Percentiles rank a stretch among this genome's conserved stretches.
Evolutionary conservation across 2,113 vertebrate species (phyloP).

Genomic region (Nothoprocta pentlandii): DNA sequence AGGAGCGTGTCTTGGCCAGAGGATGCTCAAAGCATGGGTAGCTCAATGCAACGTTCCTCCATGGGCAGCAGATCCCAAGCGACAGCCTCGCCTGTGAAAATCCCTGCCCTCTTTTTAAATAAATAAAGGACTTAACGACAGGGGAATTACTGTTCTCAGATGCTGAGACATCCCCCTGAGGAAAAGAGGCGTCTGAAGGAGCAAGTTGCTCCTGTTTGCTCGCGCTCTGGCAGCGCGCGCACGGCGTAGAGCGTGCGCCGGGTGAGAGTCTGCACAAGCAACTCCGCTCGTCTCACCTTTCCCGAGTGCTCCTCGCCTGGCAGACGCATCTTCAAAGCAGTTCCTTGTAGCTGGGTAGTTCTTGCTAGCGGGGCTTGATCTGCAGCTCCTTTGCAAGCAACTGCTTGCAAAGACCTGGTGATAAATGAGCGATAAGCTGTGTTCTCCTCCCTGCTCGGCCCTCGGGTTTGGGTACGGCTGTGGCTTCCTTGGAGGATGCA

Average conservation of each 20-base stretch:
- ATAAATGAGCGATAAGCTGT: not conserved
- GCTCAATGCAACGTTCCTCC: not conserved
- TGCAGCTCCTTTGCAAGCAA: not conserved
- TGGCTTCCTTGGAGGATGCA: not conserved
- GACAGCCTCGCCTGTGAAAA: not conserved
- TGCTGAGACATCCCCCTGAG: slow-evolving; percentile 54
- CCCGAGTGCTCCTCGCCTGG: not conserved
- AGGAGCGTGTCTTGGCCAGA: not conserved
- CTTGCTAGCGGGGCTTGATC: not conserved
- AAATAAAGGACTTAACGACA: slow-evolving; percentile 57
- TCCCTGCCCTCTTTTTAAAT: slow-evolving; percentile 37
- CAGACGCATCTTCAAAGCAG: not conserved
- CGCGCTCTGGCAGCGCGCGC: not conserved
- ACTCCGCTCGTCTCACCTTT: not conserved
- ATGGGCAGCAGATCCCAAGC: not conserved
- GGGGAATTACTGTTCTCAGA: slow-evolving; percentile 47
- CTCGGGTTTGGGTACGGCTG: not conserved
- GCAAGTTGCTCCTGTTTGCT: not conserved
- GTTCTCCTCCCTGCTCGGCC: not conserved
- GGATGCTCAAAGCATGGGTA: not conserved
- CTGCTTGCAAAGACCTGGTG: not conserved
- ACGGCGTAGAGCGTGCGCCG: not conserved
- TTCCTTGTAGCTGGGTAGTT: not conserved
- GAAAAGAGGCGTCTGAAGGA: slow-evolving; percentile 50
- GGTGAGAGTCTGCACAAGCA: not conserved